Percentiles rank a stretch among this genome's conserved stretches.
Conservation (phyloP, 2,113 vertebrate species). For the Calypte anna region DNA sequence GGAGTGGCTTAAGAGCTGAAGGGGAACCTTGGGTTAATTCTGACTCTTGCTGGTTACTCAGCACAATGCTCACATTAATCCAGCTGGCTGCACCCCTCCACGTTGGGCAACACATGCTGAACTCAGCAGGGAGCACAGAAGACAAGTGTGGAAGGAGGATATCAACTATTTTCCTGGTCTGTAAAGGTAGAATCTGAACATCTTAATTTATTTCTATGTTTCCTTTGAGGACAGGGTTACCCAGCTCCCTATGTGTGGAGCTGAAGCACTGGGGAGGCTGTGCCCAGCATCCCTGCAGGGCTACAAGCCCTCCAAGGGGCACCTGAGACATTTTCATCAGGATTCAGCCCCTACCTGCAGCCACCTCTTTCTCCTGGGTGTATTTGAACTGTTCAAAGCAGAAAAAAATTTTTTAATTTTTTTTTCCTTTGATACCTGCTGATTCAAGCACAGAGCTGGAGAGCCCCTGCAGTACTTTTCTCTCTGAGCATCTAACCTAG, state of each 20-base stretch:
- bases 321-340: not conserved
- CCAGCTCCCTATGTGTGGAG: not conserved
- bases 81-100: not conserved
- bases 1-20: slow-evolving; percentile 31
- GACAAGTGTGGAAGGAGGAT: slow-evolving; percentile 7
- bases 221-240: not conserved
- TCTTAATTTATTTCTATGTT: not conserved
- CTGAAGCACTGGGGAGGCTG: not conserved
- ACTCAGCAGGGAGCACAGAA: slow-evolving; percentile 24
- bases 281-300: not conserved
- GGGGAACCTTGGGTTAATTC: slow-evolving; percentile 19
- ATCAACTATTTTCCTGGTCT: not conserved
- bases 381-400: not conserved
- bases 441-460: not conserved
- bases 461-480: not conserved
- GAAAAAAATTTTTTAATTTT: not conserved
- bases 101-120: slow-evolving; percentile 49
- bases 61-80: slow-evolving; percentile 15
- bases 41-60: slow-evolving; percentile 1
- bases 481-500: not conserved
- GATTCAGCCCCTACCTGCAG: not conserved
- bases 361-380: not conserved
- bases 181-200: not conserved
- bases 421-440: not conserved
- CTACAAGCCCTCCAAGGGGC: not conserved